Conservation (phyloP, 2,113 vertebrate species). For the Zosterops pallidus region DNA sequence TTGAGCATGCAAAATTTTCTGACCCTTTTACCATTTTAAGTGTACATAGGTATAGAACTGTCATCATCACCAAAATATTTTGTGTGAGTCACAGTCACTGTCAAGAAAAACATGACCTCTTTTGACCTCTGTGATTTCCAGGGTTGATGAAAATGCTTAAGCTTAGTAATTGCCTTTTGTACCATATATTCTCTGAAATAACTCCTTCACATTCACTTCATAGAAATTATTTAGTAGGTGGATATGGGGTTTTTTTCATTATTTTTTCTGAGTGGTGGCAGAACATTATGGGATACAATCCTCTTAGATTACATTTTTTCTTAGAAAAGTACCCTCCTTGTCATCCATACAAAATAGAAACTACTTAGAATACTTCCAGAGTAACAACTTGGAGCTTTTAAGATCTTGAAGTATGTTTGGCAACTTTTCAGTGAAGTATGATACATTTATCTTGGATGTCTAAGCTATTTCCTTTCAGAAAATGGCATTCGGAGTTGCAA, state of each 20-base stretch:
- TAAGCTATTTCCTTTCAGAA: background rate
- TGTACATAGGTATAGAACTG: background rate
- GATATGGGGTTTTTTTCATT: rapidly evolving
- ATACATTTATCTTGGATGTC: background rate
- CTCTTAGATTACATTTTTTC: background rate
- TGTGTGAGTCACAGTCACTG: background rate
- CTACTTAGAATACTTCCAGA: background rate
- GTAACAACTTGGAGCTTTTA: background rate
- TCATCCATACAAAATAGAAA: background rate
- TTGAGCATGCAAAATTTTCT: background rate
- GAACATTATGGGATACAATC: background rate
- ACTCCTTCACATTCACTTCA: background rate
- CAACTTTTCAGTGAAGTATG: background rate
- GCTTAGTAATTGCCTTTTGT: background rate
- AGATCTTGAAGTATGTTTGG: background rate
- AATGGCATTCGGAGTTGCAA: background rate
- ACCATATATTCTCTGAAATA: background rate
- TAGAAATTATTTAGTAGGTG: background rate
- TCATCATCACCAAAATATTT: background rate
- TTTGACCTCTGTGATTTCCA: background rate
- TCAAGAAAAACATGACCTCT: background rate
- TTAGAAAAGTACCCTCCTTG: background rate
- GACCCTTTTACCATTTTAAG: background rate
- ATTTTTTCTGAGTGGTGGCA: background rate
- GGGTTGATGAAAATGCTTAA: background rate